A percentile compares a stretch with the other conserved stretches of the same genome.
These are phyloP conservation scores for Conops quadrifasciatus DNA, from an alignment of 2,888 invertebrate species.

Conservation along the genomic window DNA sequence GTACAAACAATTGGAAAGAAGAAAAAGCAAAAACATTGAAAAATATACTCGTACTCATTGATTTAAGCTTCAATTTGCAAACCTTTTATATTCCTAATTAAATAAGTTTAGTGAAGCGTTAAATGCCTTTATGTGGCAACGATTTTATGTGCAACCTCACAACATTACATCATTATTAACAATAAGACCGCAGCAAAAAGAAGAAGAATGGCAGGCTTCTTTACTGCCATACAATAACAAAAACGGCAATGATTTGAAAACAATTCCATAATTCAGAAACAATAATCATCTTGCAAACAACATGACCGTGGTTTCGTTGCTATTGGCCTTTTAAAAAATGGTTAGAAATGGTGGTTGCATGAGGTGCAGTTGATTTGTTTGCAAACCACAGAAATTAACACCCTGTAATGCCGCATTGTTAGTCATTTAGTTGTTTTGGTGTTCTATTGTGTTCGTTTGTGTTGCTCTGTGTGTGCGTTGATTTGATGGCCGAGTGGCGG, in stretches of 20 bases:
- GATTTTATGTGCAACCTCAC: neutral
- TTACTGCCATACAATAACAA: no score
- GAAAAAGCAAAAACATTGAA: no score
- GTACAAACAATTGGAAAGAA: no score
- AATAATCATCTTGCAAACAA: no score
- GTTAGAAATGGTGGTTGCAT: neutral
- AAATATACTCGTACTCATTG: no score
- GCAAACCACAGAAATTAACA: conserved; percentile 32
- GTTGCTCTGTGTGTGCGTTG: conserved; percentile 16
- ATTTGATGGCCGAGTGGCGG: conserved; percentile 8
- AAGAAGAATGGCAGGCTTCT: no score
- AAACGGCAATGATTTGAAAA: no score
- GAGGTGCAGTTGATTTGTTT: conserved; percentile 13
- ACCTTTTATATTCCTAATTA: conserved; percentile 45
- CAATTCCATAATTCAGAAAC: no score
- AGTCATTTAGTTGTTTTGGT: conserved; percentile 12
- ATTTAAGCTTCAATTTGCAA: no score
- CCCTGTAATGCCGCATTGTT: conserved; percentile 21
- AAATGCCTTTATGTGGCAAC: conserved; percentile 41
- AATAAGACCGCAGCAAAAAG: neutral
- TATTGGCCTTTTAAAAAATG: conserved; percentile 16
- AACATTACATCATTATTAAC: neutral
- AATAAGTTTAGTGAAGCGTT: conserved; percentile 55
- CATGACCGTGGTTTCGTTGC: no score
- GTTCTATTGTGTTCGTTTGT: neutral